phyloP scores from a whole-genome alignment of 2,797 vertebrate genomes.

The Cirrhinus mrigala region DNA sequence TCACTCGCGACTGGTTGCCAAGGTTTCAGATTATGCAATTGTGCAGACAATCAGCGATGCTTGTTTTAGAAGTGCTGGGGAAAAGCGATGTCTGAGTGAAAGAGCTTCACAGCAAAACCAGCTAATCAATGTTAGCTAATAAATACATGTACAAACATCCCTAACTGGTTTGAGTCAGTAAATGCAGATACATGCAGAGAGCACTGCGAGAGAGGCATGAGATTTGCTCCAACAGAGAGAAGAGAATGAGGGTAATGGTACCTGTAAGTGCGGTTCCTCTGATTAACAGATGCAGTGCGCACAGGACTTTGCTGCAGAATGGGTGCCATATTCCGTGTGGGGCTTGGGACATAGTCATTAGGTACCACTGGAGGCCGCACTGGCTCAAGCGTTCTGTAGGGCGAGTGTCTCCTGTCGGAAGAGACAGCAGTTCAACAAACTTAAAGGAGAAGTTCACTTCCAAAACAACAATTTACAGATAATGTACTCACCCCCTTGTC shows the following conservation, averaged over 20 bases:
- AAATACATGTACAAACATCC: not conserved
- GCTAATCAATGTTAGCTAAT: not conserved
- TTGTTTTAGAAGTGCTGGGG: conserved; percentile 28
- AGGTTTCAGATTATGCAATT: conserved; percentile 34
- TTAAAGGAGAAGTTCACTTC: too few relatives aligned
- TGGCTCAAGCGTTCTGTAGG: conserved; percentile 96
- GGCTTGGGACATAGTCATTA: conserved; percentile 96
- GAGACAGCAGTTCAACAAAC: conserved; percentile 27
- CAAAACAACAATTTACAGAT: too few relatives aligned
- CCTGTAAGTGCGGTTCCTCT: conserved; percentile 95
- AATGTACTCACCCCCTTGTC: too few relatives aligned
- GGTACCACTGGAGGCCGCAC: conserved; percentile 96
- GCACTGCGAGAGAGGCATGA: not conserved
- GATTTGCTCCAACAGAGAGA: not conserved
- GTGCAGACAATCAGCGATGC: conserved; percentile 32
- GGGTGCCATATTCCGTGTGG: conserved; percentile 85
- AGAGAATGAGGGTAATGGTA: conserved; percentile 69
- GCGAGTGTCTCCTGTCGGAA: conserved; percentile 90
- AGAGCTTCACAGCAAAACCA: not conserved
- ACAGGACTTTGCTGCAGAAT: conserved; percentile 89
- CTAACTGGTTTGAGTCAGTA: not conserved
- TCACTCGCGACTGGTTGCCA: conserved; percentile 22
- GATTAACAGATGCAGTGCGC: conserved; percentile 93
- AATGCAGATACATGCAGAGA: conserved; percentile 3
- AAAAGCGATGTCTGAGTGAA: not conserved